Evolutionary conservation across 2,113 vertebrate genomes (phyloP), one percentile per base, ranked within the genome.

Genomic region (Psammodynastes pulverulentus): DNA sequence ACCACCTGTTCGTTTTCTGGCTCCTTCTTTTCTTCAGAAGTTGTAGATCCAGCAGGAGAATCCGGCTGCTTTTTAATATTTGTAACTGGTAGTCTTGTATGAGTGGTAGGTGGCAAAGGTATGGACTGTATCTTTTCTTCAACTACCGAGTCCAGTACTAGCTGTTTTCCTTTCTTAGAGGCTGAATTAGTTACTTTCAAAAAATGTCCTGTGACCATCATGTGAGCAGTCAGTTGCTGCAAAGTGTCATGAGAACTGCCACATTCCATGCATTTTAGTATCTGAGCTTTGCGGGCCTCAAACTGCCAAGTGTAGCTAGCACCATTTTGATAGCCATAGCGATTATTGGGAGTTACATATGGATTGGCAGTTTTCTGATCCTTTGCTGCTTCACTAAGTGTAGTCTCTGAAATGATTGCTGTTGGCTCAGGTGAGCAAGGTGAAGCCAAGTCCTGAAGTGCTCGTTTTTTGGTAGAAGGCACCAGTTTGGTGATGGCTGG

Each of bases 271-370:
- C 99, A 99, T 97, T 99, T 99, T 72, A 99, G 98, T 96, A 99
- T 99, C 96, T 99, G 99, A 43, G 99, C 99, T 94, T 99, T 99
- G 84, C 99, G 98, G 53, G 99, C 99, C 97, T 99, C 99, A 56
- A 99, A 99, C 97, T 99, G 99, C 99, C 99, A 99, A 48, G 99
- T 99, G 94, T 99, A 99, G 95, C 99, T 99, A 96, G 99, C 99
- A 90, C 99, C 99, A 21, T 99, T 99, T 97, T 99, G 99, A 97
- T 99, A 99, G 96, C 99, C 99, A 0, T 99, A 99, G 90, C 99
- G 98, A 96, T 99, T 99, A 96, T 99, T 99, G 34, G 99, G 98
- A 0, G 99, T 99, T 96, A 99, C 99, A 0, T 99, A 99, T 0
- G 99, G 99, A 95, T 99, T 99, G 89, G 98, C 97, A 89, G 98